Evolutionary conservation across 2,113 vertebrate genomes (phyloP).

Genomic region (Saguinus midas): DNA sequence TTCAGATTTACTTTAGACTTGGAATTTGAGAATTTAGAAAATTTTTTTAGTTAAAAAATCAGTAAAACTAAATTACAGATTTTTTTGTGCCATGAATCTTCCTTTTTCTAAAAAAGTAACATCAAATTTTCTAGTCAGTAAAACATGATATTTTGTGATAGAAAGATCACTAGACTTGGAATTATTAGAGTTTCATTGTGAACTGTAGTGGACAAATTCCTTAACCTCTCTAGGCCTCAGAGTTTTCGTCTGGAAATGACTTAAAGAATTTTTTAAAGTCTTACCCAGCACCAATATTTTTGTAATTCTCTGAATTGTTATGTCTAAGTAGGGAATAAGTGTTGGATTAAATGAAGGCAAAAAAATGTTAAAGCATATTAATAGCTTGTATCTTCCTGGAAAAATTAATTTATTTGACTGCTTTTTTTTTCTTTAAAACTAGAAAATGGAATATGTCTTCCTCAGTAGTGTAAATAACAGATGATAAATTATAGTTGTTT

Average conservation of each 20-base stretch:
- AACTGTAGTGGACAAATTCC: not conserved
- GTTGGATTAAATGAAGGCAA: not conserved
- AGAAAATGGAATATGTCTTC: not conserved
- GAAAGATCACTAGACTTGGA: not conserved
- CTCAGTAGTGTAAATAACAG: not conserved
- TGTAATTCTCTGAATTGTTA: not conserved
- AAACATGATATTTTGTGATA: not conserved
- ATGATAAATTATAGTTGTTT: not conserved
- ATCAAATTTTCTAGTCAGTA: not conserved
- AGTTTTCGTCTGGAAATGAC: not conserved
- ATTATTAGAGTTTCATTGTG: not conserved
- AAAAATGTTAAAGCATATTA: not conserved
- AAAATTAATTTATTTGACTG: not conserved
- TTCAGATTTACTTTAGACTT: constrained; percentile 17
- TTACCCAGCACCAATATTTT: not conserved
- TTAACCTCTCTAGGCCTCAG: not conserved
- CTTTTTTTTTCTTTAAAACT: not conserved
- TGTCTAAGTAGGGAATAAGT: not conserved
- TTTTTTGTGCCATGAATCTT: not conserved
- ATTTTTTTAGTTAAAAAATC: constrained; percentile 21
- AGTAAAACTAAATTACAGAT: not conserved
- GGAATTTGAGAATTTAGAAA: constrained; percentile 41
- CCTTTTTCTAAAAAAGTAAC: not conserved
- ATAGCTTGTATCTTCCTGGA: not conserved
- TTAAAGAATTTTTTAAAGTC: not conserved